phyloP scores from a whole-genome alignment of 1,140 invertebrate genomes.

The Adoxophyes honmai region DNA sequence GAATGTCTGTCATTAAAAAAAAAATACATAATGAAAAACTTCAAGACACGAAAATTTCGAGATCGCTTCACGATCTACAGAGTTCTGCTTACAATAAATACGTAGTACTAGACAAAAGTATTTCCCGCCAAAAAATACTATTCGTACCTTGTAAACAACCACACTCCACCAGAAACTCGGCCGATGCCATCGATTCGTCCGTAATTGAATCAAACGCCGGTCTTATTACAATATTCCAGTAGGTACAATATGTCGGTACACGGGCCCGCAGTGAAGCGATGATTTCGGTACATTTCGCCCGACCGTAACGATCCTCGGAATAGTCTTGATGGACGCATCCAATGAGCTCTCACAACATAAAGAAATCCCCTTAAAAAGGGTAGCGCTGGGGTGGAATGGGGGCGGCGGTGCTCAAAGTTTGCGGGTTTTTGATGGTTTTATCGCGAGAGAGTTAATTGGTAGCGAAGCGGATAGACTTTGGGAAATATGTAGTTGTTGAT shows the following conservation, averaged over 20 bases:
- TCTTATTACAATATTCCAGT: conserved; percentile 42
- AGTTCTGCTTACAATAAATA: too few relatives aligned
- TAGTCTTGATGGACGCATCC: conserved; percentile 74
- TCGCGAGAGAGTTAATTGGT: too few relatives aligned
- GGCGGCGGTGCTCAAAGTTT: conserved; percentile 43
- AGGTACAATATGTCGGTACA: conserved; percentile 67
- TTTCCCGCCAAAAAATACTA: too few relatives aligned
- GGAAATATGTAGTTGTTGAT: too few relatives aligned
- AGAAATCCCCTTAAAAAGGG: conserved; percentile 77
- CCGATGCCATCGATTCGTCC: not conserved
- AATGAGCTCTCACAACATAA: conserved; percentile 77
- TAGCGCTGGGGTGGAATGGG: conserved; percentile 65
- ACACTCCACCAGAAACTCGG: not conserved
- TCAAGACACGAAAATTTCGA: too few relatives aligned
- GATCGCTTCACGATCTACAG: too few relatives aligned
- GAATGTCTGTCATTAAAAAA: too few relatives aligned
- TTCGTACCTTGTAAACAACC: too few relatives aligned
- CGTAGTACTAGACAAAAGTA: too few relatives aligned
- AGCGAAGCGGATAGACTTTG: too few relatives aligned
- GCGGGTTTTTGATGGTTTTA: not conserved
- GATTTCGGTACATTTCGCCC: conserved; percentile 75
- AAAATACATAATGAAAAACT: too few relatives aligned
- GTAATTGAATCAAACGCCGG: conserved; percentile 47
- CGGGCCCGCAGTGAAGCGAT: conserved; percentile 65
- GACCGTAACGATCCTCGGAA: conserved; percentile 71